These are phyloP conservation scores for Lampris incognitus DNA, from an alignment of 2,113 vertebrate genomes.

Conservation along the genomic window DNA sequence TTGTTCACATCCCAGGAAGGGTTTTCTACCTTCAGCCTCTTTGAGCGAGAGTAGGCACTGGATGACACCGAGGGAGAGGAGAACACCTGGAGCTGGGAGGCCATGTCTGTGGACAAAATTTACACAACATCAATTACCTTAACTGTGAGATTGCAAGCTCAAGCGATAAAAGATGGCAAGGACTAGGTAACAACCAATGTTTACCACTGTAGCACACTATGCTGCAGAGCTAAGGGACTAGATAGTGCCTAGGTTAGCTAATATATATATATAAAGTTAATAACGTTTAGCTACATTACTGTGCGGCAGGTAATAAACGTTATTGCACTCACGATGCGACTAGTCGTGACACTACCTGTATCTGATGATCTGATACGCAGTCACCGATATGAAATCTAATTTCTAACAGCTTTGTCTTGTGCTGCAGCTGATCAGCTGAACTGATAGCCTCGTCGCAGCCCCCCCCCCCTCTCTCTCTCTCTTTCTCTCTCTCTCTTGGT, in stretches of 20 bases:
- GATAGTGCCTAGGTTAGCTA: neutral
- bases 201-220: neutral
- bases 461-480: too few relatives aligned
- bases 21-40: slow-evolving; percentile 98
- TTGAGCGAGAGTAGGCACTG: slow-evolving; percentile 95
- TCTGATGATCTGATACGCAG: slow-evolving; percentile 41
- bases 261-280: neutral
- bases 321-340: neutral
- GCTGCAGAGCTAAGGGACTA: neutral
- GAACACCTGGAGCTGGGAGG: slow-evolving; percentile 96
- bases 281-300: neutral
- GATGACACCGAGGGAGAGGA: slow-evolving; percentile 97
- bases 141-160: neutral
- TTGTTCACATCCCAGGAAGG: slow-evolving; percentile 91
- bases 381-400: slow-evolving; percentile 30
- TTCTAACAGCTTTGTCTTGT: slow-evolving; percentile 12
- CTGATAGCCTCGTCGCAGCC: slow-evolving; percentile 8
- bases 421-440: slow-evolving; percentile 60
- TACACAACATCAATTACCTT: neutral
- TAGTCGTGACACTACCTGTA: slow-evolving; percentile 46
- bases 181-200: too few relatives aligned
- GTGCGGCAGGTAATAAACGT: neutral
- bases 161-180: neutral
- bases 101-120: slow-evolving; percentile 86
- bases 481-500: neutral